A percentile compares a stretch with the other conserved stretches of the same genome.
These are phyloP conservation scores for Cephus sareptanus DNA, from an alignment of 2,888 invertebrate genomes.

Conservation along the genomic window DNA sequence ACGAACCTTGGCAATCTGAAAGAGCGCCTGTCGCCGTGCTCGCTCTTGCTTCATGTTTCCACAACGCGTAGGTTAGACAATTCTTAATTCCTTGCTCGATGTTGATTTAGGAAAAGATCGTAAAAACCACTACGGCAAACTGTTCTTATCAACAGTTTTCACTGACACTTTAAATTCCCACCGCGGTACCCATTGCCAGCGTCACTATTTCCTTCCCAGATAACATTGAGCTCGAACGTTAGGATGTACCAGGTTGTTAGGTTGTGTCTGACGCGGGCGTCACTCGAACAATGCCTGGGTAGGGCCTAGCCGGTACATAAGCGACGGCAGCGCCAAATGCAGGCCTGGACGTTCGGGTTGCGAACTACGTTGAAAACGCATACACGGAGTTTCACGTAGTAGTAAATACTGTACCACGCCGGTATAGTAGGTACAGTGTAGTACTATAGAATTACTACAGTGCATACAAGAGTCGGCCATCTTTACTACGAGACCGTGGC, in stretches of 20 bases:
- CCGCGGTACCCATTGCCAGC: slow-evolving; percentile 2
- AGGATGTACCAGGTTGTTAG: slow-evolving; percentile 27
- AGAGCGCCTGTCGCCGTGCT: slow-evolving; percentile 70
- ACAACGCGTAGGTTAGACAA: too few species aligned
- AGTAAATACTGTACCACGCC: background rate
- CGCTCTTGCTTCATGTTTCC: slow-evolving; percentile 57
- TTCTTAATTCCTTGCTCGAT: too few species aligned
- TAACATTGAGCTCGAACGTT: slow-evolving; percentile 1
- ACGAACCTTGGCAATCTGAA: slow-evolving; percentile 80
- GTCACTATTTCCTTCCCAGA: background rate
- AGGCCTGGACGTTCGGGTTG: slow-evolving; percentile 50
- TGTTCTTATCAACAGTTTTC: background rate
- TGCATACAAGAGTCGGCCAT: slow-evolving; percentile 48
- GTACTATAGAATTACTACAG: slow-evolving; percentile 34
- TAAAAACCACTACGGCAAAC: background rate
- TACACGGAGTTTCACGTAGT: background rate
- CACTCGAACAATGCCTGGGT: slow-evolving; percentile 61
- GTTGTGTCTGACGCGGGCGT: slow-evolving; percentile 58
- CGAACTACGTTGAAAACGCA: slow-evolving; percentile 25
- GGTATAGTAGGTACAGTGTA: slow-evolving; percentile 3
- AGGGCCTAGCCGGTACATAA: slow-evolving; percentile 50
- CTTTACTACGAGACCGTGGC: slow-evolving; percentile 56
- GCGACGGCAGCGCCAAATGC: slow-evolving; percentile 52
- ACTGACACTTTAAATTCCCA: slow-evolving; percentile 2
- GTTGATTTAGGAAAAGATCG: background rate